A percentile compares a stretch with the other conserved stretches of the same genome.
phyloP scores from a whole-genome alignment of 1,140 invertebrate species.

The Eumaeus atala region DNA sequence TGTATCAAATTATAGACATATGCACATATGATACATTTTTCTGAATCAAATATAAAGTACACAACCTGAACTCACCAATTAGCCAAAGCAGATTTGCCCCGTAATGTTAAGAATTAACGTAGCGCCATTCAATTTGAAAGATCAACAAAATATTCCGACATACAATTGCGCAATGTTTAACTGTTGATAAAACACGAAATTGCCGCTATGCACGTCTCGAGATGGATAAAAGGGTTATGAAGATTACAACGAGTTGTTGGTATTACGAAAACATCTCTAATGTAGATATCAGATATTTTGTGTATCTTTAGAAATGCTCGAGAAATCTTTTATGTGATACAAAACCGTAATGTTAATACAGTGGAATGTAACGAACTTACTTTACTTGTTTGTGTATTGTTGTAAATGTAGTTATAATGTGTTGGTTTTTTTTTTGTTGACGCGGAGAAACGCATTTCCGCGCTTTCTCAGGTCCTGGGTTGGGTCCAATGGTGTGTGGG shows the following conservation, averaged over 20 bases:
- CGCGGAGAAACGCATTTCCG: too few relatives aligned
- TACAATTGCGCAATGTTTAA: slow-evolving; percentile 5
- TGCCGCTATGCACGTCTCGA: background rate
- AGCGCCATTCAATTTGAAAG: background rate
- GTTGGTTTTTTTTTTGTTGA: too few relatives aligned
- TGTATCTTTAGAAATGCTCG: background rate
- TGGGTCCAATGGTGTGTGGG: too few relatives aligned
- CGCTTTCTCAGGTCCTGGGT: too few relatives aligned
- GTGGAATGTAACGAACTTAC: too few relatives aligned
- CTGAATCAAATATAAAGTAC: too few relatives aligned
- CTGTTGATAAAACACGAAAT: background rate
- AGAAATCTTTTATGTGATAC: background rate
- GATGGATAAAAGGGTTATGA: slow-evolving; percentile 1
- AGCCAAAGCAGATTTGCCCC: too few relatives aligned
- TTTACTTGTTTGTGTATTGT: too few relatives aligned
- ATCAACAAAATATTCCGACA: slow-evolving; percentile 2
- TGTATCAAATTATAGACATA: too few relatives aligned
- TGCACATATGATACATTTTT: too few relatives aligned
- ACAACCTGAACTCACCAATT: background rate
- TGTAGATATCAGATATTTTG: background rate
- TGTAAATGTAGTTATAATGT: too few relatives aligned
- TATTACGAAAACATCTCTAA: background rate
- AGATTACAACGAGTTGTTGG: background rate
- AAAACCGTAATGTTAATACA: too few relatives aligned
- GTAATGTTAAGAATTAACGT: background rate